Evolutionary conservation across 2,888 invertebrate species (phyloP).

Genomic region (Ryuthela nishihirai): DNA sequence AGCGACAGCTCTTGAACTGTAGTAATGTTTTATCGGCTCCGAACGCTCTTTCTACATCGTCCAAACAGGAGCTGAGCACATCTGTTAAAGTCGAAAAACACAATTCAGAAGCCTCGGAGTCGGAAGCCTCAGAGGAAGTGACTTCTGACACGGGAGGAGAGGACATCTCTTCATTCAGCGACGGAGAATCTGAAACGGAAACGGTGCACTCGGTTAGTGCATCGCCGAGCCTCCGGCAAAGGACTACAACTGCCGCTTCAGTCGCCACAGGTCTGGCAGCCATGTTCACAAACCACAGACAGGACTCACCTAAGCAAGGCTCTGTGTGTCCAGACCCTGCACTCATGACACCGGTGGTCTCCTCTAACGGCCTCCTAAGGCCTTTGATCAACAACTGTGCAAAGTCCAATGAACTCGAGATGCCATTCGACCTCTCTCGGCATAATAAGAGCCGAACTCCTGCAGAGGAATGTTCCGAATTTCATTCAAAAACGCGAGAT

Average conservation of each 20-base stretch:
- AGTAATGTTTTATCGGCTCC: conserved; percentile 18
- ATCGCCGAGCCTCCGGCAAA: background rate
- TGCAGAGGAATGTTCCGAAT: conserved; percentile 27
- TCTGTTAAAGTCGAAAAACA: conserved; percentile 18
- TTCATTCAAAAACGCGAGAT: conserved; percentile 43
- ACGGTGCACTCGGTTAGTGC: conserved; percentile 7
- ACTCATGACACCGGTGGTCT: conserved; percentile 14
- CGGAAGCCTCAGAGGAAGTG: conserved; percentile 42
- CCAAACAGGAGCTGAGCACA: conserved; percentile 12
- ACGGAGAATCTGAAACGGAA: conserved; percentile 42
- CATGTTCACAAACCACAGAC: conserved; percentile 33
- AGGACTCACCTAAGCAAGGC: conserved; percentile 39
- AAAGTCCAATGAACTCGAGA: conserved; percentile 49
- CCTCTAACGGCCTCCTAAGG: conserved; percentile 37
- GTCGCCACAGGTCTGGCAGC: conserved; percentile 3
- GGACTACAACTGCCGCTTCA: background rate
- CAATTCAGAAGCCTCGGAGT: conserved; percentile 41
- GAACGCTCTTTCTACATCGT: background rate
- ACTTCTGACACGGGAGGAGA: conserved; percentile 43
- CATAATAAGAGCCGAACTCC: conserved; percentile 25
- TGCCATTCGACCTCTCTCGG: conserved; percentile 65
- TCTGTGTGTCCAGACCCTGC: conserved; percentile 40
- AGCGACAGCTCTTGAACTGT: conserved; percentile 22
- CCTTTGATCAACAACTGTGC: conserved; percentile 36
- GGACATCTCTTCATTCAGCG: conserved; percentile 42